Conservation (phyloP, 92 coral and sea anemone genomes). For the Zoanthus solanderi region DNA sequence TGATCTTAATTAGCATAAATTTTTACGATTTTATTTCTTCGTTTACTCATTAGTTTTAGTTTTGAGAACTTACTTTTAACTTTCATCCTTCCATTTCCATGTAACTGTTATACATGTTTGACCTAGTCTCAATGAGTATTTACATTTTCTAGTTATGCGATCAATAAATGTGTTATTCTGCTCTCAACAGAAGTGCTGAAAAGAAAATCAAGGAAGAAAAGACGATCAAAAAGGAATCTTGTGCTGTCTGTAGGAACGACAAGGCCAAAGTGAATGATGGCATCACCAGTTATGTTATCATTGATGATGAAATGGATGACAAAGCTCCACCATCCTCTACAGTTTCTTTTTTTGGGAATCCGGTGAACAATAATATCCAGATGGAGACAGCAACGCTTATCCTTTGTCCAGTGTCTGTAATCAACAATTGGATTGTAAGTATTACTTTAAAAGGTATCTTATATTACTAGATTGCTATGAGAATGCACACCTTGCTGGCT, state of each 20-base stretch:
- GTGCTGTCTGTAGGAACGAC: background rate
- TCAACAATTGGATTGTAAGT: conserved; percentile 93
- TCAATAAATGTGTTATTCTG: background rate
- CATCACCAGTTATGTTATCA: background rate
- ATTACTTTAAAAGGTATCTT: background rate
- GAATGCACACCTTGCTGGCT: too few species aligned
- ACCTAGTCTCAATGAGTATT: too few species aligned
- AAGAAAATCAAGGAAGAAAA: conserved; percentile 41
- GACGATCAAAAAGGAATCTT: background rate
- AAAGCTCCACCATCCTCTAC: background rate
- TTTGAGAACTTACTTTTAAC: too few species aligned
- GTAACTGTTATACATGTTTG: too few species aligned
- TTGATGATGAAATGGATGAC: conserved; percentile 5
- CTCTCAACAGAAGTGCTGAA: conserved; percentile 17
- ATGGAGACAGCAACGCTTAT: conserved; percentile 76
- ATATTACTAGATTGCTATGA: too few species aligned
- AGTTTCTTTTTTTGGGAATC: background rate
- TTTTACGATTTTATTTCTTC: too few species aligned
- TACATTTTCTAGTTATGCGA: background rate
- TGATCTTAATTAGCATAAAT: too few species aligned
- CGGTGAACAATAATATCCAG: background rate
- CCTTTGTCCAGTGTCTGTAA: conserved; percentile 87
- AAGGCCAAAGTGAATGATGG: background rate
- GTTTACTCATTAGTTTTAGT: too few species aligned
- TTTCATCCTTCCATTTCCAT: too few species aligned